These are phyloP conservation scores for Cotesia congregata DNA, from an alignment of 2,888 invertebrate genomes.

Conservation along the genomic window DNA sequence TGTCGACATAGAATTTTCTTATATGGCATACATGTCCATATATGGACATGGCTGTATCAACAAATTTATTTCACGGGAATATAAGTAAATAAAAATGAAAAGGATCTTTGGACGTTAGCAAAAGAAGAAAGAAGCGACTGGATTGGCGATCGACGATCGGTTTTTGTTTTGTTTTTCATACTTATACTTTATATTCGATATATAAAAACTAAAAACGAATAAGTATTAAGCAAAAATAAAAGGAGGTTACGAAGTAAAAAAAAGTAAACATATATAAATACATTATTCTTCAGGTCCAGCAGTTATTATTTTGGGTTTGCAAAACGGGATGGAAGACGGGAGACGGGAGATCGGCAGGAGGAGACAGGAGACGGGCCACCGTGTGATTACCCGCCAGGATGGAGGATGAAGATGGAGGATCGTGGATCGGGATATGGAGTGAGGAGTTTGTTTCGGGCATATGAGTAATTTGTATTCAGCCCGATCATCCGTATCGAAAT, in stretches of 20 bases:
- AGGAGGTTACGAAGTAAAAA: conserved; percentile 36
- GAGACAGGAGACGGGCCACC: conserved; percentile 62
- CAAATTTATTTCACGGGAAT: conserved; percentile 12
- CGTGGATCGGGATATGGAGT: conserved; percentile 27
- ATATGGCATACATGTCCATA: too few relatives aligned
- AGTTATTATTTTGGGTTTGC: conserved; percentile 66
- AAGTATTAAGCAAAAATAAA: conserved; percentile 16
- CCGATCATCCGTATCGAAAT: conserved; percentile 71
- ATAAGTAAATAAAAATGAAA: conserved; percentile 21
- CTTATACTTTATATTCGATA: not conserved
- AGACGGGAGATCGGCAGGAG: not conserved
- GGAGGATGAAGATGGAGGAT: not conserved
- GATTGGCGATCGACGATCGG: not conserved
- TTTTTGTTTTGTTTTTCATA: too few relatives aligned
- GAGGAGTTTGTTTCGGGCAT: conserved; percentile 58
- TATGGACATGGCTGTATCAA: too few relatives aligned
- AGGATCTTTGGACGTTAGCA: not conserved
- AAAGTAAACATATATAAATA: conserved; percentile 37
- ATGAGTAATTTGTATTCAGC: conserved; percentile 71
- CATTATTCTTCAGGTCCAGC: conserved; percentile 46
- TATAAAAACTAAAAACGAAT: conserved; percentile 15
- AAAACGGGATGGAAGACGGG: conserved; percentile 40
- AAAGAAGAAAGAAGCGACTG: conserved; percentile 22
- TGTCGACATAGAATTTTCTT: too few relatives aligned
- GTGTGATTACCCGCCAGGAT: conserved; percentile 66